phyloP scores from a whole-genome alignment of 2,888 invertebrate species.

The Yponomeuta plumbellus region DNA sequence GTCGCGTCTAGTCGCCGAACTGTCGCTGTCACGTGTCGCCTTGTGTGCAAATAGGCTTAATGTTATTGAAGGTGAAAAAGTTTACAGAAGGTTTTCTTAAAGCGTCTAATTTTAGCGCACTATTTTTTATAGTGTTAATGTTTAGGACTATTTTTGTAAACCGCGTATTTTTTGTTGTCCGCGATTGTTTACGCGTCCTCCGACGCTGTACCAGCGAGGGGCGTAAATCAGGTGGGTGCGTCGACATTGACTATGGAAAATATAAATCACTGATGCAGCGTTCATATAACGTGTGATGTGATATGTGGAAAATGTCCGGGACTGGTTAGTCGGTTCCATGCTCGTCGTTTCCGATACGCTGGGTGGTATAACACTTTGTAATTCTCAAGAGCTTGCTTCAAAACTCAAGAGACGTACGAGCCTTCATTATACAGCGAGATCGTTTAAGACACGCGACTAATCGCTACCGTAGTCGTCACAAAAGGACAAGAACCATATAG shows the following conservation, averaged over 20 bases:
- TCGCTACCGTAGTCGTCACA: not conserved
- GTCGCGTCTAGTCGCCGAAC: too few species aligned
- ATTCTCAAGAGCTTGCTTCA: not conserved
- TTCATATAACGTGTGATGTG: not conserved
- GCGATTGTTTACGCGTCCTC: constrained; percentile 9
- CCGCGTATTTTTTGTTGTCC: not conserved
- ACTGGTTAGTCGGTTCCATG: constrained; percentile 8
- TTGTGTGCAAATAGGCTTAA: too few species aligned
- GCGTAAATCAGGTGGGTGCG: constrained; percentile 5
- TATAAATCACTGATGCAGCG: not conserved
- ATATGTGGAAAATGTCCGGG: not conserved
- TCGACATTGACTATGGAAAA: constrained; percentile 1
- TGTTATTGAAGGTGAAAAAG: too few species aligned
- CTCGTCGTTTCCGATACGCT: not conserved
- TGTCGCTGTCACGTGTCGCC: too few species aligned
- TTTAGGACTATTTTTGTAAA: not conserved
- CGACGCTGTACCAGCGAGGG: not conserved
- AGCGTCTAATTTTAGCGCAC: not conserved
- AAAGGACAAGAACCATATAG: not conserved
- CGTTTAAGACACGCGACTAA: not conserved
- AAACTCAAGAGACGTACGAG: not conserved
- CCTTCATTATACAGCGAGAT: not conserved
- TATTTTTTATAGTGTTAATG: not conserved
- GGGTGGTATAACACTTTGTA: constrained; percentile 10
- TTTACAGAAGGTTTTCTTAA: too few species aligned